Evolutionary conservation across 2,113 vertebrate species (phyloP).

Genomic region (Lagopus leucura): DNA sequence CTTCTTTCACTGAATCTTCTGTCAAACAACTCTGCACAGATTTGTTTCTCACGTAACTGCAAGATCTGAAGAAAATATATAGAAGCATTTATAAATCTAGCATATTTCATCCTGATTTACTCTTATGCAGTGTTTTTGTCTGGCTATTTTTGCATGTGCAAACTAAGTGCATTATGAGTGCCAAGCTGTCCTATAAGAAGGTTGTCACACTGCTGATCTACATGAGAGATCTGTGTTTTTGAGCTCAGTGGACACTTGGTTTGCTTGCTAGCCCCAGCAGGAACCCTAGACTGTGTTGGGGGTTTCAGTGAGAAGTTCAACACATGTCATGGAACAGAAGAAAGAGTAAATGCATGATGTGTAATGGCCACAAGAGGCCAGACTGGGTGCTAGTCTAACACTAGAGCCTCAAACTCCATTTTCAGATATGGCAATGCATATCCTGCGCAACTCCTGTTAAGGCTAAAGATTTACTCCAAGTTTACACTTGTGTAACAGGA

Average conservation of each 20-base stretch:
- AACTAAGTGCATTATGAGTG: background rate
- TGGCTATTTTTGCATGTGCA: background rate
- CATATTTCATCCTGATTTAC: background rate
- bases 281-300: background rate
- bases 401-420: background rate
- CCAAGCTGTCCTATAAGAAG: background rate
- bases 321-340: background rate
- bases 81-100: background rate
- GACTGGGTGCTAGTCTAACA: background rate
- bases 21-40: background rate
- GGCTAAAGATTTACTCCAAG: conserved; percentile 19
- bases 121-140: background rate
- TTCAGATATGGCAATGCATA: background rate
- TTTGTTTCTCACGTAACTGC: background rate
- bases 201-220: background rate
- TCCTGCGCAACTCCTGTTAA: conserved; percentile 16
- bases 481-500: conserved; percentile 11
- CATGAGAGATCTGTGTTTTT: background rate
- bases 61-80: background rate
- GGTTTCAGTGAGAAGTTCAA: background rate
- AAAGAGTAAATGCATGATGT: background rate
- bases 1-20: background rate
- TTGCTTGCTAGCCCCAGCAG: background rate
- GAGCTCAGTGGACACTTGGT: background rate
- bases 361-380: background rate